These are phyloP conservation scores for Dipodomys spectabilis DNA, from an alignment of 2,113 vertebrate species.

Conservation along the genomic window DNA sequence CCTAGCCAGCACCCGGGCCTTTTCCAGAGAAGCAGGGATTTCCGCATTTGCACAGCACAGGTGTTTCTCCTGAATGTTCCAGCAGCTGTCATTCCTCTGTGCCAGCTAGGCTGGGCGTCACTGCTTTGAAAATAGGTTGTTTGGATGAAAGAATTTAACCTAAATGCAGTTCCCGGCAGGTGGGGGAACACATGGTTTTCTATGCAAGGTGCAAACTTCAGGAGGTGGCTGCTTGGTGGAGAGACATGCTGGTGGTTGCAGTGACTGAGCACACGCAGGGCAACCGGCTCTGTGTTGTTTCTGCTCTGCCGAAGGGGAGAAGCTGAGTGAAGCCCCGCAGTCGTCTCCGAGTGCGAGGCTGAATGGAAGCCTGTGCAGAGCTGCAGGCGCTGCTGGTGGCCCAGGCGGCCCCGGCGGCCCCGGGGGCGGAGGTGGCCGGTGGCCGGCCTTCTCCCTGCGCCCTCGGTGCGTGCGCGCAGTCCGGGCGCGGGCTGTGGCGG, in stretches of 20 bases:
- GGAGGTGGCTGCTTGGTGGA: too few relatives aligned
- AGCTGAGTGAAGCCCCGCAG: too few relatives aligned
- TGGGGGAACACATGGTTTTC: neutral
- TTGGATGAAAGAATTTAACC: conserved; percentile 11
- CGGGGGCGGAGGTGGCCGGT: conserved; percentile 56
- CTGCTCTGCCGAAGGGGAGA: too few relatives aligned
- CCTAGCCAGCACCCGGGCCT: neutral
- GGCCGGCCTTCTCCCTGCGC: too few relatives aligned
- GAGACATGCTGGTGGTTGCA: neutral
- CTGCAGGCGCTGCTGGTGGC: neutral
- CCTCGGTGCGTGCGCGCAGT: neutral
- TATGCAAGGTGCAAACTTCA: neutral
- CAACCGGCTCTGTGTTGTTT: too few relatives aligned
- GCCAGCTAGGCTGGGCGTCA: neutral
- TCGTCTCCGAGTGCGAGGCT: neutral
- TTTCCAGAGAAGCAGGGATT: neutral
- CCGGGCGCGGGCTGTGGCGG: conserved; percentile 35
- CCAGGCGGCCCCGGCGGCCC: neutral
- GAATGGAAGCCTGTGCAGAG: neutral
- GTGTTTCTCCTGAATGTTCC: too few relatives aligned
- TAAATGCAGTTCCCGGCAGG: neutral
- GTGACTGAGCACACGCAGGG: neutral
- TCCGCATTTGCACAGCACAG: conserved; percentile 16
- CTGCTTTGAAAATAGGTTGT: conserved; percentile 27
- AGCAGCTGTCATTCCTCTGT: conserved; percentile 15